phyloP scores from a whole-genome alignment of 2,888 invertebrate species.

The Andrena bucephala region DNA sequence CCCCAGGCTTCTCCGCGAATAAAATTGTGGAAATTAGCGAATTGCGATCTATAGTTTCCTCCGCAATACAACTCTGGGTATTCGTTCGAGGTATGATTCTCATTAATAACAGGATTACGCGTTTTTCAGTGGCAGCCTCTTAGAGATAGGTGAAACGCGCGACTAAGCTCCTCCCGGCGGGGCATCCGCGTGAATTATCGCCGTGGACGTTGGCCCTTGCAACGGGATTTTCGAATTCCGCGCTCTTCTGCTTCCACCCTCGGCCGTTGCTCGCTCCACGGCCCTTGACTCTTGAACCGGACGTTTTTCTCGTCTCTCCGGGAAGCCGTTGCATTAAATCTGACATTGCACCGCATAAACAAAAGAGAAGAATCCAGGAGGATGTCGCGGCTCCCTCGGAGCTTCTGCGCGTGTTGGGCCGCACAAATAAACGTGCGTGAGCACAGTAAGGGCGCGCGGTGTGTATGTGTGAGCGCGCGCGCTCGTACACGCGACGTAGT shows the following conservation, averaged over 20 bases:
- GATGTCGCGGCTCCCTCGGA: constrained; percentile 29
- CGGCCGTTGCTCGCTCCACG: background rate
- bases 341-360: constrained; percentile 75
- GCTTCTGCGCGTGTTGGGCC: constrained; percentile 18
- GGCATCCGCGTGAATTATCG: constrained; percentile 66
- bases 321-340: constrained; percentile 72
- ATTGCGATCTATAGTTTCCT: constrained; percentile 43
- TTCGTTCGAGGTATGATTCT: constrained; percentile 54
- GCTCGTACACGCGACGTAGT: constrained; percentile 3
- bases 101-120: constrained; percentile 72
- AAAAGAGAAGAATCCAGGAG: constrained; percentile 76
- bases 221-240: constrained; percentile 64
- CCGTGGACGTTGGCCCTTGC: constrained; percentile 44
- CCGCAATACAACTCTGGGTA: constrained; percentile 25
- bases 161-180: constrained; percentile 63
- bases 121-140: constrained; percentile 51
- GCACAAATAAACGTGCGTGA: constrained; percentile 55
- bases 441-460: constrained; percentile 27
- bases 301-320: constrained; percentile 27
- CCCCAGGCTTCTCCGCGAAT: background rate
- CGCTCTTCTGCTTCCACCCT: constrained; percentile 17
- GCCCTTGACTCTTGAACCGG: constrained; percentile 8
- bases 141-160: constrained; percentile 48
- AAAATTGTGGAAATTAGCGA: background rate
- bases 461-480: constrained; percentile 11